phyloP scores from a whole-genome alignment of 2,113 vertebrate genomes.

The Elanus axillaris region DNA sequence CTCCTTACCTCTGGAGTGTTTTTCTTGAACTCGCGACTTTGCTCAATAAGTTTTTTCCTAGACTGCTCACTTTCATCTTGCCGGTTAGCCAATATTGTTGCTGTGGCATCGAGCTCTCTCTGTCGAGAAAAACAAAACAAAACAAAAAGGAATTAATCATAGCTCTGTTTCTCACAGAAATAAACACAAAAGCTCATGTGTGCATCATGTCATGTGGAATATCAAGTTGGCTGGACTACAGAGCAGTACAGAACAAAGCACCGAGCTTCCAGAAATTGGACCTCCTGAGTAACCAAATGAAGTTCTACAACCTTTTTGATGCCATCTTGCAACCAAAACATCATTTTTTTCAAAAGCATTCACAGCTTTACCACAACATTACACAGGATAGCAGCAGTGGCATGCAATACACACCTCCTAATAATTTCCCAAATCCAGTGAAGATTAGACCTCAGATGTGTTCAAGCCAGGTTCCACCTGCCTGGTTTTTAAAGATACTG shows the following conservation, averaged over 20 bases:
- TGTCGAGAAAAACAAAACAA: constrained; percentile 62
- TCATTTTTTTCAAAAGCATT: neutral
- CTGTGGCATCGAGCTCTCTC: constrained; percentile 97
- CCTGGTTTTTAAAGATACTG: neutral
- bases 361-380: neutral
- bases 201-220: neutral
- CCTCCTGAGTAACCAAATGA: neutral
- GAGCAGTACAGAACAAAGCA: neutral
- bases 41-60: constrained; percentile 96
- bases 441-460: neutral
- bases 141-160: neutral
- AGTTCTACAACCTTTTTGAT: neutral
- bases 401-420: neutral
- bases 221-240: fast-evolving
- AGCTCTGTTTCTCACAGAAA: neutral
- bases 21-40: constrained; percentile 99
- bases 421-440: neutral
- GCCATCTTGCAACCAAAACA: neutral
- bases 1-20: constrained; percentile 96
- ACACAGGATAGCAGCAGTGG: neutral
- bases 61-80: constrained; percentile 99
- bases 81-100: constrained; percentile 95
- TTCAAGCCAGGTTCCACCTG: neutral
- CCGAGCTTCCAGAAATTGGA: neutral
- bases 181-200: neutral